phyloP scores from a whole-genome alignment of 2,113 vertebrate genomes.

The Caloenas nicobarica region DNA sequence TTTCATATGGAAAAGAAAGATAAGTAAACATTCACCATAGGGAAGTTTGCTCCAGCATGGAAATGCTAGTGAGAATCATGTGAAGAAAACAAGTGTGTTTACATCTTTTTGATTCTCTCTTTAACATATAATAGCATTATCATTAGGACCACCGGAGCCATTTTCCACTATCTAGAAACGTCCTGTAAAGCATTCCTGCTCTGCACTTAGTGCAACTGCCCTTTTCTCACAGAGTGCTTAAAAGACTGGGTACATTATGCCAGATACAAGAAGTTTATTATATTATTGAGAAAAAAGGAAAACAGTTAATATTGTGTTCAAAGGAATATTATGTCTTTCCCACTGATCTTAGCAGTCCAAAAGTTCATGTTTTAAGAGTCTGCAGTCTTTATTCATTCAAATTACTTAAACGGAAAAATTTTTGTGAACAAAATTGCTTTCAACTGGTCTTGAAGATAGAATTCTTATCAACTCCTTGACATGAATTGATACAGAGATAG shows the following conservation, averaged over 20 bases:
- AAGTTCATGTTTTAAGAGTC: background rate
- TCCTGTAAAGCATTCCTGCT: background rate
- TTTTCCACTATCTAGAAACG: background rate
- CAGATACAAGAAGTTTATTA: constrained; percentile 50
- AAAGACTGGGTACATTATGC: constrained; percentile 33
- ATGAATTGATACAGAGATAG: background rate
- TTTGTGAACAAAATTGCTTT: background rate
- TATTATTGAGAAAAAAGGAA: constrained; percentile 19
- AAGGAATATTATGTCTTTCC: constrained; percentile 2
- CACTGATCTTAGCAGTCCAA: background rate
- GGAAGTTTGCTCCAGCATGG: background rate
- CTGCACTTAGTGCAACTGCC: background rate
- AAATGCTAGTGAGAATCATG: background rate
- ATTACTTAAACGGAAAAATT: background rate
- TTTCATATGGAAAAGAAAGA: constrained; percentile 33
- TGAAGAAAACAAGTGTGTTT: background rate
- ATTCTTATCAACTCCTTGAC: background rate
- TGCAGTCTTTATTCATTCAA: background rate
- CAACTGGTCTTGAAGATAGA: background rate
- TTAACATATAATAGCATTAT: background rate
- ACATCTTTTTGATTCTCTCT: background rate
- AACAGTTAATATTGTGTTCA: constrained; percentile 47
- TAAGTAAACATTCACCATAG: background rate
- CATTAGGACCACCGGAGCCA: background rate
- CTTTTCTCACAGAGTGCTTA: background rate